Evolutionary conservation across 2,888 invertebrate genomes (phyloP), one percentile per base, ranked within the genome.

Genomic region (Sphaerophoria rueppellii): DNA sequence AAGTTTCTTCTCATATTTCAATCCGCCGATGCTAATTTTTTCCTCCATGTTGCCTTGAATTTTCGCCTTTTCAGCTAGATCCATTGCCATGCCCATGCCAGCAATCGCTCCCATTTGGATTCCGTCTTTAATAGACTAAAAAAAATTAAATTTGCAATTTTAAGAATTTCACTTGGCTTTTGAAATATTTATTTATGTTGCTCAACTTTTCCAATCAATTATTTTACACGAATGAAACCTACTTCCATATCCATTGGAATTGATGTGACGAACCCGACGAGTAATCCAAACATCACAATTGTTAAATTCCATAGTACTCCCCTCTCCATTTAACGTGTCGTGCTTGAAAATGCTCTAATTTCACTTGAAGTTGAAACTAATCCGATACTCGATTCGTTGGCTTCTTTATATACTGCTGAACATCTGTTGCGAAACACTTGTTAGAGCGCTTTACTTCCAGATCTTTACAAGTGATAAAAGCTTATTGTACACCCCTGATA

Each of bases 21-120:
- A 4, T 58, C 87, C 43, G 79, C 65, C 12, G 74, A 71, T 34
- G 87, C 60, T 34, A 88, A 78, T 0, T 88, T 87, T 7, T 78
- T 48, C 12, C 11, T 65, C 52, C 4, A n/a, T 4, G 7, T 4
- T 60, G 4, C 24, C 67, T 7, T 40, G 14, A 1, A 16, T 40
- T 0, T 70, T 37, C 4, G 32, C 46, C 0, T 71, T 50, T 2
- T 75, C 63, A 5, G 16, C 58, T 0, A 61, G 2, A 14, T 76
- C 70, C 48, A 43, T 50, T 46, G 71, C 71, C 12, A 50, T 52
- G 6, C 50, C 63, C 2, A 16, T 14, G 7, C 48, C 78, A n/a
- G 35, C n/a, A 4, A 72, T 0, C 35, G 35, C 50, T 0, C 32
- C 71, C 57, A 78, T 63, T 65, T 55, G 16, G 0, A 71, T 57